Evolutionary conservation across 30 jellyfish, hydroid and myxozoan species (phyloP).

Genomic region (Turritopsis dohrnii): DNA sequence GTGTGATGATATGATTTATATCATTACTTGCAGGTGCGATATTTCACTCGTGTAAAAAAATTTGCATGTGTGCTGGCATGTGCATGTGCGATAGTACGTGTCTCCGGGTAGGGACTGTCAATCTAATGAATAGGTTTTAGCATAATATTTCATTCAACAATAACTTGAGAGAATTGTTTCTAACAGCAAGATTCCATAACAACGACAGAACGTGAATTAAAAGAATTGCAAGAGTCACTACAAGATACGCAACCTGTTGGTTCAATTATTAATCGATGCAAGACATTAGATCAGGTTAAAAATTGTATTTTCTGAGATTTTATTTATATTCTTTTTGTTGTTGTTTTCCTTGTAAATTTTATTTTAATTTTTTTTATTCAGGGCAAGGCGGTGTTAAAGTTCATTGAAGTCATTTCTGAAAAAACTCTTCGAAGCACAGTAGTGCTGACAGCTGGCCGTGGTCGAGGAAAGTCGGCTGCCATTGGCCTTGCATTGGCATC

Average conservation of each 20-base stretch:
- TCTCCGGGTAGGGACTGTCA: no score
- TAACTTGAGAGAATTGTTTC: neutral
- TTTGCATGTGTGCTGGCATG: no score
- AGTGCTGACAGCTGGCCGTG: conserved; percentile 95
- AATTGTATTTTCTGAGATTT: neutral
- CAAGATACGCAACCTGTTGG: conserved; percentile 98
- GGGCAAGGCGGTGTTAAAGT: conserved; percentile 87
- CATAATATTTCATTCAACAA: no score
- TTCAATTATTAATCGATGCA: conserved; percentile 67
- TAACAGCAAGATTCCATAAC: conserved; percentile 64
- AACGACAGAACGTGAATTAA: conserved; percentile 69
- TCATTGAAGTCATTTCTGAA: conserved; percentile 88
- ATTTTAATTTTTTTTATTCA: conserved; percentile 5
- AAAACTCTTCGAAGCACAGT: conserved; percentile 86
- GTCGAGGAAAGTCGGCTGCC: conserved; percentile 97
- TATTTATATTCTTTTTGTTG: neutral
- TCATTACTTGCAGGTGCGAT: no score
- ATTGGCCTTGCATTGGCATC: conserved; percentile 91
- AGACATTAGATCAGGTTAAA: conserved; percentile 92
- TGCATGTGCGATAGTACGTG: no score
- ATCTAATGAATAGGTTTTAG: no score
- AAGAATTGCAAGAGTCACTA: conserved; percentile 78
- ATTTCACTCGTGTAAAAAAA: no score
- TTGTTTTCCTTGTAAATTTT: neutral
- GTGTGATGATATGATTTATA: no score